Conservation (phyloP, 2,888 invertebrate species). For the Rhagonycha lutea region DNA sequence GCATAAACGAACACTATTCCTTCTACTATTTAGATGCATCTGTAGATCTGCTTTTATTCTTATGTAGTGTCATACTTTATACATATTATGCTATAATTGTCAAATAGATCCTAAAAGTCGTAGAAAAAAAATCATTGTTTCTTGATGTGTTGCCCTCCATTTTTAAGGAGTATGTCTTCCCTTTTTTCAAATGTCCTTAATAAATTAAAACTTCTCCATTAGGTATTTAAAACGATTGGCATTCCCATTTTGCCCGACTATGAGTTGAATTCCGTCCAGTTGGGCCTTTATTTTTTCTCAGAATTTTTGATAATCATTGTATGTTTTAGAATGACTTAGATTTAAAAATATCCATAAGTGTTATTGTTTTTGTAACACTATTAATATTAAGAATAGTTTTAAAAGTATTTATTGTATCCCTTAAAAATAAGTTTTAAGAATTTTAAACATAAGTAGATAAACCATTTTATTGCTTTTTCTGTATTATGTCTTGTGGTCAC, state of each 20-base stretch:
- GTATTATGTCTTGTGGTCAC: conserved; percentile 8
- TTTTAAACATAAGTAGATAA: background rate
- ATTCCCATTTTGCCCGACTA: background rate
- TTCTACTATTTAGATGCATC: too few relatives aligned
- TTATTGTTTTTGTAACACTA: background rate
- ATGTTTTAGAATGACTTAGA: background rate
- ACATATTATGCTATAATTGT: too few relatives aligned
- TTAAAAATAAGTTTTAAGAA: background rate
- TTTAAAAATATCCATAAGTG: background rate
- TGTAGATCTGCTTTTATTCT: too few relatives aligned
- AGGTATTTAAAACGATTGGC: background rate
- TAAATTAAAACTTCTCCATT: background rate
- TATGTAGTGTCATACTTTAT: too few relatives aligned
- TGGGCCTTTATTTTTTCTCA: background rate
- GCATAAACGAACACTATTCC: too few relatives aligned
- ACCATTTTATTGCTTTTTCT: background rate
- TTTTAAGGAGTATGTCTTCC: background rate
- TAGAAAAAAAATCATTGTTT: background rate
- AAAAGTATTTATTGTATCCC: background rate
- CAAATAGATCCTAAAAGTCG: background rate
- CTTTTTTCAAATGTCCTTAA: background rate
- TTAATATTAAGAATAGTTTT: background rate
- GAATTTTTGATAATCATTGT: background rate
- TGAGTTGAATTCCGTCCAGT: background rate
- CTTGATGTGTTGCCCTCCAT: background rate